A percentile compares a stretch with the other conserved stretches of the same genome.
Evolutionary conservation across 1,140 invertebrate genomes (phyloP).

Genomic region (Rhopalosiphum padi): DNA sequence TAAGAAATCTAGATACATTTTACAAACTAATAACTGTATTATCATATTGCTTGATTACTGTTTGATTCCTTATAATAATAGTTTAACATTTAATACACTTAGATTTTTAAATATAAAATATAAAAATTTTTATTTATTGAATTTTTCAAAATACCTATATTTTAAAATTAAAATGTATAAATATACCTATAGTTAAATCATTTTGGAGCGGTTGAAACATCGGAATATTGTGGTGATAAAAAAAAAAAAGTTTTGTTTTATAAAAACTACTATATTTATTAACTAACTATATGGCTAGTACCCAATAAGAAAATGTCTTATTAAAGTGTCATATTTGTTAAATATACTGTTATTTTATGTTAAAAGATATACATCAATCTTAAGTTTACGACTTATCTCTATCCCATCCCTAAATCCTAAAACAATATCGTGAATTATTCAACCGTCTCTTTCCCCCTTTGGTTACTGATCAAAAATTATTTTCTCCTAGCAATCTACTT

Average conservation of each 20-base stretch:
- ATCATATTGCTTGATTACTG: background rate
- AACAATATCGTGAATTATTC: constrained; percentile 55
- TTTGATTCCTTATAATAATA: background rate
- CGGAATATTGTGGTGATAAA: background rate
- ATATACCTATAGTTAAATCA: background rate
- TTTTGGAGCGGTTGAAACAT: background rate
- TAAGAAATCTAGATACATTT: background rate
- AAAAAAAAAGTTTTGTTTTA: background rate
- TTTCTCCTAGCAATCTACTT: background rate
- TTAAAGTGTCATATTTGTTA: constrained; percentile 24
- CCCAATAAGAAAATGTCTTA: background rate
- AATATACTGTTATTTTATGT: constrained; percentile 40
- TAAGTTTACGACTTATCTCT: constrained; percentile 30
- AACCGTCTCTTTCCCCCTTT: constrained; percentile 4
- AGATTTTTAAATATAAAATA: background rate
- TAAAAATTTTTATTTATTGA: background rate
- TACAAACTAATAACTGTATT: background rate
- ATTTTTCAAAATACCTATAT: background rate
- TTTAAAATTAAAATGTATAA: background rate
- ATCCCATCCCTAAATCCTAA: constrained; percentile 28
- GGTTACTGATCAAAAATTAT: constrained; percentile 23
- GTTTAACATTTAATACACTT: background rate
- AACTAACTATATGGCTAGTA: background rate
- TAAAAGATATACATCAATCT: constrained; percentile 39
- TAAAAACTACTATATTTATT: background rate